Conservation (phyloP, 2,797 vertebrate species). For the Clarias laeviceps region DNA sequence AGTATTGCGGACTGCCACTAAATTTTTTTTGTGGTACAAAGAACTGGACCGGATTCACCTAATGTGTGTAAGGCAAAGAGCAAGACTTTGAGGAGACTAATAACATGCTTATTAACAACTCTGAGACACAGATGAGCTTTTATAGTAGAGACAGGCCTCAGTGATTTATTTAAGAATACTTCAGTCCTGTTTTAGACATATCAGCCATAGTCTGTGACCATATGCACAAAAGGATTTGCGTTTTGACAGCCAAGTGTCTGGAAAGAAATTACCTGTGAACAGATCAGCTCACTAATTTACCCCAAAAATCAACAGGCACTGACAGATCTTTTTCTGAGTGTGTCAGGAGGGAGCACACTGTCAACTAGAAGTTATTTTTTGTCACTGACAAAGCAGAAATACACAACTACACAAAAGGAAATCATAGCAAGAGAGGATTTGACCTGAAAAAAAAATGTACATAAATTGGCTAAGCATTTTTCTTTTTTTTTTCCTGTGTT, state of each 20-base stretch:
- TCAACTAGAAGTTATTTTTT: neutral
- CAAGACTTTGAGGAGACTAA: neutral
- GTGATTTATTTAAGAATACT: neutral
- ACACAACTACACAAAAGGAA: neutral
- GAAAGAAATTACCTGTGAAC: neutral
- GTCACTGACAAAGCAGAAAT: neutral
- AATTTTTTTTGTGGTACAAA: no score
- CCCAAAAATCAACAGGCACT: neutral
- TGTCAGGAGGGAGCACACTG: neutral
- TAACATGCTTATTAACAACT: neutral
- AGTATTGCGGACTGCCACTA: no score
- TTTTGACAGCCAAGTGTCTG: neutral
- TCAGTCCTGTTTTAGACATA: neutral
- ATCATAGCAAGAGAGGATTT: neutral
- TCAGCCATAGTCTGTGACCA: neutral
- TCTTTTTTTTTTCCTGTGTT: neutral
- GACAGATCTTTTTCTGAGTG: neutral
- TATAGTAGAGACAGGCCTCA: neutral
- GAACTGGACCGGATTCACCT: no score
- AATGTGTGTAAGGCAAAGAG: neutral
- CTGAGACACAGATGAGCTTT: no score
- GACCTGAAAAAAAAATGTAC: neutral
- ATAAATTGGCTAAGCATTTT: neutral
- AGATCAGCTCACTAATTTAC: neutral
- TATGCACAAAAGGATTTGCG: neutral